phyloP scores from a whole-genome alignment of 2,888 invertebrate species.

The Drosophila neonasuta region DNA sequence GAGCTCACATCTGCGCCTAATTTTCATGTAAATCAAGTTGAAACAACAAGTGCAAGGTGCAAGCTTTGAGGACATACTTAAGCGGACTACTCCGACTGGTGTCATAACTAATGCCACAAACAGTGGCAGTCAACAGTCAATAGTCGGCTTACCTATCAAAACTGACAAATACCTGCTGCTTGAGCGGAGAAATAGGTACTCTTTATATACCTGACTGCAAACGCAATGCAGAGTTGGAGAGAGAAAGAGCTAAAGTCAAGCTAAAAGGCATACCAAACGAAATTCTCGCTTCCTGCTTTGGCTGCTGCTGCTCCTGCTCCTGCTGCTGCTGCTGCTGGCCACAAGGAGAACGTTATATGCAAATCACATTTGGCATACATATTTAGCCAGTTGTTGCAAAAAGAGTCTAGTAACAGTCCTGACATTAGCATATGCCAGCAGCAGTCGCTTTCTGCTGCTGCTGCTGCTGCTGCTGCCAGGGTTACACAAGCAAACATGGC shows the following conservation, averaged over 20 bases:
- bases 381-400: slow-evolving; percentile 66
- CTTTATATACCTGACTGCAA: slow-evolving; percentile 49
- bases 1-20: slow-evolving; percentile 43
- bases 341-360: slow-evolving; percentile 66
- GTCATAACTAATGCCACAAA: slow-evolving; percentile 39
- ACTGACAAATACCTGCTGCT: slow-evolving; percentile 51
- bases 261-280: slow-evolving; percentile 66
- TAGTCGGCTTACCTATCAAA: slow-evolving; percentile 39
- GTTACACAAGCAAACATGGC: slow-evolving; percentile 48
- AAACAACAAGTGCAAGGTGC: slow-evolving; percentile 20
- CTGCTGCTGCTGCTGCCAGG: slow-evolving; percentile 2
- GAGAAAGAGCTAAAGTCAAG: slow-evolving; percentile 18
- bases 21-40: slow-evolving; percentile 65
- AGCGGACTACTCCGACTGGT: slow-evolving; percentile 26
- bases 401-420: slow-evolving; percentile 44
- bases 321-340: neutral
- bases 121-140: slow-evolving; percentile 2
- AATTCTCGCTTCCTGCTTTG: neutral
- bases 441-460: slow-evolving; percentile 27
- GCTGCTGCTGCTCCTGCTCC: neutral
- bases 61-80: slow-evolving; percentile 8
- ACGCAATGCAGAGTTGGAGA: slow-evolving; percentile 43
- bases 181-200: slow-evolving; percentile 7
- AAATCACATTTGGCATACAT: slow-evolving; percentile 76
- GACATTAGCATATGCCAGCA: slow-evolving; percentile 70